Percentiles rank a stretch among this genome's conserved stretches.
Conservation (phyloP, 2,797 vertebrate species). For the Remorina albescens region DNA sequence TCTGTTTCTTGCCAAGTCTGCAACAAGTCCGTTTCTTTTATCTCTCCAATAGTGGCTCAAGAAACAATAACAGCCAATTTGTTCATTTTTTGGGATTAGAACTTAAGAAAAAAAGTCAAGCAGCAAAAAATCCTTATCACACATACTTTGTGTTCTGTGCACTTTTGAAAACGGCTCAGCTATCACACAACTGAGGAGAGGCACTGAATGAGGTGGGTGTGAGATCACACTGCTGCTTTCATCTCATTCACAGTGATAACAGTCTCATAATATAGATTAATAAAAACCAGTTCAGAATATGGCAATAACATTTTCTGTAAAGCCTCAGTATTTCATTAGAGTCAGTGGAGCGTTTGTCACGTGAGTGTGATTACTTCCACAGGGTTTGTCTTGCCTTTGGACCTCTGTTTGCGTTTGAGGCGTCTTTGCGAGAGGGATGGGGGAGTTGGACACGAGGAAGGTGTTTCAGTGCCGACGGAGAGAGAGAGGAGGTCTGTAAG, state of each 20-base stretch:
- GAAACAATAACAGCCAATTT: conserved; percentile 28
- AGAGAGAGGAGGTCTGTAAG: conserved; percentile 80
- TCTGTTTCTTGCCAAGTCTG: conserved; percentile 34
- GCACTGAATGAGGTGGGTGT: conserved; percentile 77
- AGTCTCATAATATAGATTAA: conserved; percentile 63
- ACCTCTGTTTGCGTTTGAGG: conserved; percentile 84
- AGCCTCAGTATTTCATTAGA: conserved; percentile 38
- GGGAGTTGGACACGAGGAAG: conserved; percentile 45
- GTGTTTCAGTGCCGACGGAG: conserved; percentile 73
- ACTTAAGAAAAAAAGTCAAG: conserved; percentile 49
- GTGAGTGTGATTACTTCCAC: conserved; percentile 86
- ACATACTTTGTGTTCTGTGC: conserved; percentile 61
- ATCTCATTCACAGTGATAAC: conserved; percentile 82
- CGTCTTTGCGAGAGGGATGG: conserved; percentile 71
- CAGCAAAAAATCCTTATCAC: conserved; percentile 69
- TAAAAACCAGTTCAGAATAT: conserved; percentile 53
- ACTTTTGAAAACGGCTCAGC: conserved; percentile 71
- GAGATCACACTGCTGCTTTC: conserved; percentile 69
- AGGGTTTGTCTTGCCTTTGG: conserved; percentile 75
- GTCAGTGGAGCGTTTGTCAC: conserved; percentile 64
- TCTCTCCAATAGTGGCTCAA: conserved; percentile 29
- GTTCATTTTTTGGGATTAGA: conserved; percentile 62
- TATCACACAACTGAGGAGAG: conserved; percentile 72
- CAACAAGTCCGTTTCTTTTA: conserved; percentile 23
- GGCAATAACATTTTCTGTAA: conserved; percentile 41